Evolutionary conservation across 2,888 invertebrate species (phyloP).

Genomic region (Microctonus hyperodae): DNA sequence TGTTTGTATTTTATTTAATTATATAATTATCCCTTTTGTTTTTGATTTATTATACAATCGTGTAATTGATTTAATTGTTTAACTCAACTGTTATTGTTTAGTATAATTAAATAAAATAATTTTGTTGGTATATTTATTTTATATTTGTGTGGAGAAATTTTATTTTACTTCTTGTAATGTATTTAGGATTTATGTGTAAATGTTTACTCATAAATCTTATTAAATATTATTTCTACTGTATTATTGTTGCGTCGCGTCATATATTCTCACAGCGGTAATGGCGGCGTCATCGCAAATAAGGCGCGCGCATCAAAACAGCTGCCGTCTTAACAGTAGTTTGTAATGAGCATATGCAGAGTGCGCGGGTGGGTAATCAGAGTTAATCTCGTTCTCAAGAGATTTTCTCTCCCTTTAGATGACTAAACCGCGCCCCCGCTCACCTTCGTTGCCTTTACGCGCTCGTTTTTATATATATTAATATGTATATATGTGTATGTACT

Average conservation of each 20-base stretch:
- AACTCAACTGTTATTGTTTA: background rate
- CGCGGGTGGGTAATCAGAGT: constrained; percentile 57
- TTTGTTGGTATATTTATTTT: background rate
- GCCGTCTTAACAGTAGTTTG: constrained; percentile 52
- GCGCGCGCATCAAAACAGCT: constrained; percentile 23
- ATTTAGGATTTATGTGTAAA: no score
- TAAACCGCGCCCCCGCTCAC: constrained; percentile 28
- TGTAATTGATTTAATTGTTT: no score
- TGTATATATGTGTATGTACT: no score
- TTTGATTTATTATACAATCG: background rate
- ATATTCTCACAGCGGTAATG: background rate
- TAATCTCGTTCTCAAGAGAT: constrained; percentile 51
- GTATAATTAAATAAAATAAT: background rate
- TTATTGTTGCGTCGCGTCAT: background rate
- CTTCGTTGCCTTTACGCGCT: constrained; percentile 26
- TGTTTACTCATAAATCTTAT: background rate
- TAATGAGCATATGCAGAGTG: constrained; percentile 52
- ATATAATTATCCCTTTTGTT: background rate
- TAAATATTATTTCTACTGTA: background rate
- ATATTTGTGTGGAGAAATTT: no score
- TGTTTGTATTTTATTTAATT: background rate
- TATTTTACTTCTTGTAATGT: no score
- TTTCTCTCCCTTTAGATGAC: constrained; percentile 14
- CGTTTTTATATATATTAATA: constrained; percentile 21
- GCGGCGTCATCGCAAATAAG: constrained; percentile 20